Evolutionary conservation across 2,888 invertebrate genomes (phyloP), one percentile per base, ranked within the genome.

Genomic region (Andricus quercusramuli): DNA sequence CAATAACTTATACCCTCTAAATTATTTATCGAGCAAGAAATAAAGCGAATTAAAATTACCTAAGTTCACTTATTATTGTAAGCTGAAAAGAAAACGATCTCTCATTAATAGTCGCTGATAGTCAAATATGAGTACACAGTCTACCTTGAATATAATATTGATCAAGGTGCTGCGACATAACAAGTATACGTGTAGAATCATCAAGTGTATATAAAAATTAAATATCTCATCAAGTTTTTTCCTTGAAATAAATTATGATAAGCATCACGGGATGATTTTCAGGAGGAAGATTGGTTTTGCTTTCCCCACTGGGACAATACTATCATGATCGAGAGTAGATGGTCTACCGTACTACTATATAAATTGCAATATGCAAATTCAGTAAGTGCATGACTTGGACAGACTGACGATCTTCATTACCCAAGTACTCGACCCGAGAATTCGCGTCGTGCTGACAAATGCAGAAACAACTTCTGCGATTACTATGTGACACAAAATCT

Each of bases 281-380:
- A 74, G 74, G n/a, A 32, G 56, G 56, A 74, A 64, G 68, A 77
- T 47, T 41, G 80, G 65, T 79, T 80, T 62, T 67, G 79, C 74
- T 79, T 79, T 80, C 66, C 41, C 65, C 78, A 66, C 20, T 68
- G 67, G 85, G 84, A 86, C 89, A 89, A 89, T 89, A 85, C 89
- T 89, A 90, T 89, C 87, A 82, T 85, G 89, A 90, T 90, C 86
- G 87, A 86, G 85, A 85, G 85, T 83, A 86, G 83, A 88, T 82
- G 85, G 83, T 78, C 59, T 83, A 78, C 83, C 80, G 82, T 80
- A 81, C 84, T 80, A 85, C 87, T 86, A 89, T 86, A 89, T 89
- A 90, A 90, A 90, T 90, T 87, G 86, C 89, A 67, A 82, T 90
- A 90, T 90, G 90, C 87, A 89, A 90, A 90, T 90, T 88, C 88